Evolutionary conservation across 64 coral and sea anemone genomes (phyloP).

Genomic region (Anthopleura sola): DNA sequence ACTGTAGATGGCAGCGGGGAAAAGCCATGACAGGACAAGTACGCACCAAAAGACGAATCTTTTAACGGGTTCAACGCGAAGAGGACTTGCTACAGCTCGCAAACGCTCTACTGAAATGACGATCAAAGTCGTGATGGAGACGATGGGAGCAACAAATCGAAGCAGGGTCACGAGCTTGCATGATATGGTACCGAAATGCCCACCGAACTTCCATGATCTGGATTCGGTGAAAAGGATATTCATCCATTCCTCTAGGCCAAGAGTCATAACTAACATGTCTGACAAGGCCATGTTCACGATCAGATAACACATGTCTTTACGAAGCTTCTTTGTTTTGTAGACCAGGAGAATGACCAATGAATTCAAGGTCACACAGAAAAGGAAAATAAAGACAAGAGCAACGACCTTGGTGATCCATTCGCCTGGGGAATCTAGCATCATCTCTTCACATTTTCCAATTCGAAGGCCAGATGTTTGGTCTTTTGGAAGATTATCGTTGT

Average conservation of each 20-base stretch:
- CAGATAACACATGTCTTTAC: constrained; percentile 8
- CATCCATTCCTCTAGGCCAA: not conserved
- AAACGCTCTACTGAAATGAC: constrained; percentile 9
- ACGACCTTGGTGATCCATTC: not conserved
- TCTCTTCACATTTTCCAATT: not conserved
- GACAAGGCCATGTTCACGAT: constrained; percentile 2
- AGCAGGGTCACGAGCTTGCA: not conserved
- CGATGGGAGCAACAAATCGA: not conserved
- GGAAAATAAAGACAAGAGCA: not conserved
- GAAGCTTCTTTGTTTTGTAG: not conserved
- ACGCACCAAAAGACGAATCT: not conserved
- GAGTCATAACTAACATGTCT: not conserved
- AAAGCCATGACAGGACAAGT: not conserved
- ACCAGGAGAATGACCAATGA: not conserved
- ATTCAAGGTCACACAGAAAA: not conserved
- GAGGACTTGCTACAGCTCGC: not conserved
- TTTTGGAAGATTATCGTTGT: not conserved
- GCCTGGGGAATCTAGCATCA: not conserved
- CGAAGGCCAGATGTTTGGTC: not conserved
- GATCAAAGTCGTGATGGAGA: not conserved
- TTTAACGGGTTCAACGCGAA: not conserved
- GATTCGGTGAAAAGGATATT: not conserved
- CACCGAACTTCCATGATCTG: not conserved
- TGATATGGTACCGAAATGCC: not conserved
- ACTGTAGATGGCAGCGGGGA: not conserved